Conservation (phyloP, 2,888 invertebrate genomes). For the Plagodis dolabraria region DNA sequence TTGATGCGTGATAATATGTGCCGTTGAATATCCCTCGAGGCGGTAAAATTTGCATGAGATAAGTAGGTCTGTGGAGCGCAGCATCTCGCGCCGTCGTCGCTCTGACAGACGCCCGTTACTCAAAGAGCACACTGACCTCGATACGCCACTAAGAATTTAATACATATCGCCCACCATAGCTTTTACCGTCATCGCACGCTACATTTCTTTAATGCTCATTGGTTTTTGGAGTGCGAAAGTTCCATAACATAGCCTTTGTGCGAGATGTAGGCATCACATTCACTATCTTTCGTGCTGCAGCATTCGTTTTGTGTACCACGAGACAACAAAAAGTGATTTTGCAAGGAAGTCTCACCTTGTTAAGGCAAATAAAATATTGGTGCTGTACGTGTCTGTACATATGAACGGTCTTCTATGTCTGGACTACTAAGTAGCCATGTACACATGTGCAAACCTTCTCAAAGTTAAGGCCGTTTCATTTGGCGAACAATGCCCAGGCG, state of each 20-base stretch:
- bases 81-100: constrained; percentile 45
- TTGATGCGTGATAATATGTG: constrained; percentile 48
- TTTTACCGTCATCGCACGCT: constrained; percentile 36
- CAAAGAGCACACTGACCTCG: constrained; percentile 73
- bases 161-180: constrained; percentile 48
- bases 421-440: constrained; percentile 11
- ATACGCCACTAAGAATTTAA: constrained; percentile 60
- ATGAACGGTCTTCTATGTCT: constrained; percentile 11
- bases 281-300: background rate
- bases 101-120: constrained; percentile 70
- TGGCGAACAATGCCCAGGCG: constrained; percentile 46
- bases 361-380: constrained; percentile 14
- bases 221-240: constrained; percentile 1
- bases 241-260: constrained; percentile 6
- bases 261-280: constrained; percentile 8
- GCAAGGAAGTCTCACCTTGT: constrained; percentile 23
- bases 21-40: constrained; percentile 50
- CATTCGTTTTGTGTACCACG: constrained; percentile 11
- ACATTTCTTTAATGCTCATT: constrained; percentile 15
- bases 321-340: constrained; percentile 20
- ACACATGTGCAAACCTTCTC: constrained; percentile 17
- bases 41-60: constrained; percentile 53
- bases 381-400: too few relatives aligned
- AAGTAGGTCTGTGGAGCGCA: constrained; percentile 62
- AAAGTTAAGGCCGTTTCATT: constrained; percentile 37